These are phyloP conservation scores for Hyposoter didymator DNA, from an alignment of 2,888 invertebrate species.

Conservation along the genomic window DNA sequence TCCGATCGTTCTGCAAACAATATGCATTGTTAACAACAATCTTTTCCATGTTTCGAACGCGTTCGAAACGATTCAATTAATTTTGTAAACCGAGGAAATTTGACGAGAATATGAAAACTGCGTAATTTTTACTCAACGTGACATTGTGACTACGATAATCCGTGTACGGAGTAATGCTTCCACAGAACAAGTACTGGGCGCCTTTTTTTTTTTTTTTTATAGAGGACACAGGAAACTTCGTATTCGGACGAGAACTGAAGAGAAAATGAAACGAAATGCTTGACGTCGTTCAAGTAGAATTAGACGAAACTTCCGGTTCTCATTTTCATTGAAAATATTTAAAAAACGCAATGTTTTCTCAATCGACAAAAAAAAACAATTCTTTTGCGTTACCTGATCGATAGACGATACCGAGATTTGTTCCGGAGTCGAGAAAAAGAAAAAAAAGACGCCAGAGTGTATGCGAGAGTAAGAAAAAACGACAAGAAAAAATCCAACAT, in stretches of 20 bases:
- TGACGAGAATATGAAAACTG: conserved; percentile 5
- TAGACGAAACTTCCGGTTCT: conserved; percentile 45
- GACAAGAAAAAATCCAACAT: not conserved
- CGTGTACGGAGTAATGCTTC: conserved; percentile 68
- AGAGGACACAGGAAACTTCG: conserved; percentile 42
- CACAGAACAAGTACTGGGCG: conserved; percentile 57
- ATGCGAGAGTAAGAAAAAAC: conserved; percentile 12
- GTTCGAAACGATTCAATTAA: not conserved
- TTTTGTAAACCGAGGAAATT: not conserved
- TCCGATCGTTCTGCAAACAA: not conserved
- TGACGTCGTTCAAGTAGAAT: conserved; percentile 50
- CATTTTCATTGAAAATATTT: conserved; percentile 12
- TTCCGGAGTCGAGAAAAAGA: conserved; percentile 42
- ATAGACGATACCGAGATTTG: conserved; percentile 45
- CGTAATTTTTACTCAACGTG: conserved; percentile 45
- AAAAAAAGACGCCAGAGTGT: not conserved
- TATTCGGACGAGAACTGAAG: conserved; percentile 45
- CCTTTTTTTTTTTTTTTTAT: conserved; percentile 47
- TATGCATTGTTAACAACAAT: not conserved
- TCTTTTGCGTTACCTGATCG: conserved; percentile 55
- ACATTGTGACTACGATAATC: conserved; percentile 43
- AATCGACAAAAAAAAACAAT: conserved; percentile 33
- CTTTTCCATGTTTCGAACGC: not conserved
- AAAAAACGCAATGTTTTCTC: not conserved
- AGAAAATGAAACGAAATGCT: not conserved